phyloP scores from a whole-genome alignment of 1,140 invertebrate genomes.

The Ditylenchus dipsaci region DNA sequence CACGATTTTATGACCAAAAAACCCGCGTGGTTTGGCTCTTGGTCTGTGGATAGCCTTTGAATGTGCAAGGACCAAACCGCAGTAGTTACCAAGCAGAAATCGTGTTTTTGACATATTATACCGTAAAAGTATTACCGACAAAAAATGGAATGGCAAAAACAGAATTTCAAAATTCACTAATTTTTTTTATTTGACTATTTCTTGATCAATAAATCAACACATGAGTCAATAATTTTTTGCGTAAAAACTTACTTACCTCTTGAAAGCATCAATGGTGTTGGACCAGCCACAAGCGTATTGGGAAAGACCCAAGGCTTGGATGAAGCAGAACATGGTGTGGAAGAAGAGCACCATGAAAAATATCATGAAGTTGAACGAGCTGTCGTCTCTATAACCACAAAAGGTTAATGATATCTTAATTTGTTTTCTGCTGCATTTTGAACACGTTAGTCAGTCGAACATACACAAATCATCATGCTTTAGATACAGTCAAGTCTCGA shows the following conservation, averaged over 20 bases:
- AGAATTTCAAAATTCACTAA: too few relatives aligned
- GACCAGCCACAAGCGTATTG: slow-evolving; percentile 51
- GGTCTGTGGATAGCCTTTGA: too few relatives aligned
- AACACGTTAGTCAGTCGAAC: not conserved
- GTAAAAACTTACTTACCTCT: slow-evolving; percentile 23
- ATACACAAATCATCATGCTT: not conserved
- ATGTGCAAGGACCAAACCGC: too few relatives aligned
- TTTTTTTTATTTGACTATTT: too few relatives aligned
- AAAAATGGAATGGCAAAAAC: too few relatives aligned
- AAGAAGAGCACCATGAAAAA: slow-evolving; percentile 99
- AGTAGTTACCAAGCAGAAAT: too few relatives aligned
- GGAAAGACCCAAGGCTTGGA: slow-evolving; percentile 75
- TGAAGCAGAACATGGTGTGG: slow-evolving; percentile 81
- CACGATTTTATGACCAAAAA: too few relatives aligned
- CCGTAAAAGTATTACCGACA: too few relatives aligned
- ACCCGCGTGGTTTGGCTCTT: too few relatives aligned
- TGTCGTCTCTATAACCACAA: slow-evolving; percentile 74
- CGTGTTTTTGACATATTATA: too few relatives aligned
- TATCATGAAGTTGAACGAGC: slow-evolving; percentile 98
- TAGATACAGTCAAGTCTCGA: not conserved
- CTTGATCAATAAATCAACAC: too few relatives aligned
- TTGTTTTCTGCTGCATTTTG: not conserved
- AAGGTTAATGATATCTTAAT: not conserved
- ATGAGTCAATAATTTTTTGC: too few relatives aligned
- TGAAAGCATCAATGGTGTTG: slow-evolving; percentile 30